A percentile compares a stretch with the other conserved stretches of the same genome.
Evolutionary conservation across 2,888 invertebrate genomes (phyloP).

Genomic region (Volucella inanis): DNA sequence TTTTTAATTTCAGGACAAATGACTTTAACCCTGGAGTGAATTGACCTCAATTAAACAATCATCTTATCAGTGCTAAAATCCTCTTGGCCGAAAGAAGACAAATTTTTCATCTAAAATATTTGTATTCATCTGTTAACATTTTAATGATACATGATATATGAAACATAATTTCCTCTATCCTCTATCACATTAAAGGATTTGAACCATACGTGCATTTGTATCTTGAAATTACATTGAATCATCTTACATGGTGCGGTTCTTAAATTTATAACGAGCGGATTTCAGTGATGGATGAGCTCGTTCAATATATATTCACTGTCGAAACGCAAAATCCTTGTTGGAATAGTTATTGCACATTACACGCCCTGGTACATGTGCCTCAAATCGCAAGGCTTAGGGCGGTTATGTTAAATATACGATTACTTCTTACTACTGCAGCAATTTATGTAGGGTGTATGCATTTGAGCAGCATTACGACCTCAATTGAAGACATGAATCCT

Average conservation of each 20-base stretch:
- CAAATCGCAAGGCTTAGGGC: conserved; percentile 21
- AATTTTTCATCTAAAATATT: no score
- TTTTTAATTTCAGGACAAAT: no score
- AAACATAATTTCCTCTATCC: no score
- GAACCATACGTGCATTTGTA: no score
- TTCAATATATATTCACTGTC: conserved; percentile 39
- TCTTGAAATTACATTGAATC: neutral
- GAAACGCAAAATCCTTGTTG: conserved; percentile 53
- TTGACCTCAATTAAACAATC: no score
- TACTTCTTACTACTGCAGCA: conserved; percentile 21
- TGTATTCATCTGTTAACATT: no score
- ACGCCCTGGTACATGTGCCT: conserved; percentile 14
- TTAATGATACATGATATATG: no score
- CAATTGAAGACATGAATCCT: neutral
- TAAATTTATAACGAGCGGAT: conserved; percentile 9
- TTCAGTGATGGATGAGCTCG: conserved; percentile 49
- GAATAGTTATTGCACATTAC: conserved; percentile 62
- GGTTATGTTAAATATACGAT: conserved; percentile 1
- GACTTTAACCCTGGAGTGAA: no score
- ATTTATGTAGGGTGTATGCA: conserved; percentile 24
- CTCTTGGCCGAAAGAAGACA: no score
- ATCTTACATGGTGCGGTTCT: conserved; percentile 13
- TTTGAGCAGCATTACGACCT: conserved; percentile 13
- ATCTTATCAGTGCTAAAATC: no score
- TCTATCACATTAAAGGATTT: no score